A percentile compares a stretch with the other conserved stretches of the same genome.
Conservation (phyloP, 2,888 invertebrate genomes). For the Iselma pallidipennis region DNA sequence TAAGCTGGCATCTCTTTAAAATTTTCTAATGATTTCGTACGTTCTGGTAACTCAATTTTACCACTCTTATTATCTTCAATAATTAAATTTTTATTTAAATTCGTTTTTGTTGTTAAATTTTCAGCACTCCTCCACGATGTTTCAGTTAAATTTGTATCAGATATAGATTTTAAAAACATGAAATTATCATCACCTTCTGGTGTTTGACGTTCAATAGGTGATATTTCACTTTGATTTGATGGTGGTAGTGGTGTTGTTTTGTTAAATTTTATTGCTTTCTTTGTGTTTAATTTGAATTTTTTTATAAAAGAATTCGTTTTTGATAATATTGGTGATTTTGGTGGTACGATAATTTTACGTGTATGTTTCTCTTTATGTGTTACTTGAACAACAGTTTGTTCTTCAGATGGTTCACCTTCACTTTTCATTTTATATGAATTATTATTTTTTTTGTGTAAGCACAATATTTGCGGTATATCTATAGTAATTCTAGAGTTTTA, state of each 20-base stretch:
- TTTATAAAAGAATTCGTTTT: conserved; percentile 39
- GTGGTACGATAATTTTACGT: conserved; percentile 34
- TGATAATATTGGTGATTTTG: conserved; percentile 33
- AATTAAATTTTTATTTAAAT: conserved; percentile 19
- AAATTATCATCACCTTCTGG: conserved; percentile 43
- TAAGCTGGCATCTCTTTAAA: conserved; percentile 53
- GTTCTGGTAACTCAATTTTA: conserved; percentile 26
- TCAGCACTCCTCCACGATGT: conserved; percentile 45
- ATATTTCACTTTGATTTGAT: conserved; percentile 23
- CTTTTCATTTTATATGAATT: conserved; percentile 37
- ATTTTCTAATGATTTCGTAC: conserved; percentile 49
- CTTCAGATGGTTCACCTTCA: conserved; percentile 29
- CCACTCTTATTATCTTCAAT: conserved; percentile 31
- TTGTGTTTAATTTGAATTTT: conserved; percentile 42
- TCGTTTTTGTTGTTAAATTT: conserved; percentile 27
- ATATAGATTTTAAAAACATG: conserved; percentile 42
- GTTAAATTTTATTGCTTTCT: conserved; percentile 1
- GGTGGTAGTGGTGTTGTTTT: conserved; percentile 29
- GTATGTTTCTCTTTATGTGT: conserved; percentile 16
- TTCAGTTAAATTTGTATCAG: conserved; percentile 48
- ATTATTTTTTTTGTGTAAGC: conserved; percentile 4
- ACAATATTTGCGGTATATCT: too few species aligned
- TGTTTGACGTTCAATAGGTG: conserved; percentile 36
- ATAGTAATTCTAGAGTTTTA: too few species aligned
- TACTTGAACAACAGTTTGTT: conserved; percentile 22